Conservation (phyloP, 2,888 invertebrate genomes). For the Euphydryas editha region DNA sequence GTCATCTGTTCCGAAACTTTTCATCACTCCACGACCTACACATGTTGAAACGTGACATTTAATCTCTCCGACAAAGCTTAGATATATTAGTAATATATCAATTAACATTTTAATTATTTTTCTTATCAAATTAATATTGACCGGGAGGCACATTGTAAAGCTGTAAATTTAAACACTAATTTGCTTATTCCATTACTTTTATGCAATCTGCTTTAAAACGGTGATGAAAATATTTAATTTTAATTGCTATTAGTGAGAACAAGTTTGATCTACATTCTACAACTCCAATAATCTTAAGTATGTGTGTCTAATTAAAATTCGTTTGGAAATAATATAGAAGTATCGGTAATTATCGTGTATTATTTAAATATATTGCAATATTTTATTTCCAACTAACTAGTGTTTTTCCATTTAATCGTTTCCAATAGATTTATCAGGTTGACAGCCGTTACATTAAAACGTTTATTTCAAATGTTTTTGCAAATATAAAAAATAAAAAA, state of each 20-base stretch:
- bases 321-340: slow-evolving; percentile 1
- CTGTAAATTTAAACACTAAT: not conserved
- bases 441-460: not conserved
- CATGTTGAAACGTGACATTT: slow-evolving; percentile 26
- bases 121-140: not conserved
- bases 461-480: not conserved
- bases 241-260: not conserved
- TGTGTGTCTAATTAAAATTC: not conserved
- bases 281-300: not conserved
- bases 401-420: not conserved
- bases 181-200: not conserved
- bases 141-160: not conserved
- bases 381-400: not conserved
- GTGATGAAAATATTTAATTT: not conserved
- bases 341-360: not conserved
- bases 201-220: slow-evolving; percentile 1
- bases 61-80: slow-evolving; percentile 16
- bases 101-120: not conserved
- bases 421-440: not conserved
- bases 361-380: not conserved
- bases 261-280: slow-evolving; percentile 5
- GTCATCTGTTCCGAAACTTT: slow-evolving; percentile 55
- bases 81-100: not conserved
- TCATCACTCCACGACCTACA: slow-evolving; percentile 30
- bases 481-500: not conserved